A percentile compares a stretch with the other conserved stretches of the same genome.
Conservation (phyloP, 2,888 invertebrate species). For the Drosophila anomelani region DNA sequence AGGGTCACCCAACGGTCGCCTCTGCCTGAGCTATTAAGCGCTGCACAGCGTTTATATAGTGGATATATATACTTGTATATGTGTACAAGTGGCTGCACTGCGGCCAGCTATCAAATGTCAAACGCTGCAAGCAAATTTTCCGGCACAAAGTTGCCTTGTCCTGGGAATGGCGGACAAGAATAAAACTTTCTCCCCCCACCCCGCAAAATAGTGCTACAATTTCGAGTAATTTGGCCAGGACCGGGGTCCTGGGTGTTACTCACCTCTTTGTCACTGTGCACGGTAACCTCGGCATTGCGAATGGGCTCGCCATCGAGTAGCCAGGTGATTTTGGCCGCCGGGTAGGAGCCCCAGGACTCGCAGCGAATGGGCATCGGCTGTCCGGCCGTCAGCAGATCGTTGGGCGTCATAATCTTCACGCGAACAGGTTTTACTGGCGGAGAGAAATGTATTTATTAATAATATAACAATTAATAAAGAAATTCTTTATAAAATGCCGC, state of each 20-base stretch:
- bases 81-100: slow-evolving; percentile 36
- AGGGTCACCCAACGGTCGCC: slow-evolving; percentile 66
- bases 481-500: background rate
- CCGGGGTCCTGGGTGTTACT: slow-evolving; percentile 31
- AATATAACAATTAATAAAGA: background rate
- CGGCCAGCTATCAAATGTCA: slow-evolving; percentile 72
- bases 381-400: slow-evolving; percentile 90
- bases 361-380: slow-evolving; percentile 91
- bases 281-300: slow-evolving; percentile 87
- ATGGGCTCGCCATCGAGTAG: slow-evolving; percentile 89
- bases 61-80: slow-evolving; percentile 1
- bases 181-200: slow-evolving; percentile 24
- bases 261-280: slow-evolving; percentile 85
- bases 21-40: slow-evolving; percentile 37
- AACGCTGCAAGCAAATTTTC: slow-evolving; percentile 50
- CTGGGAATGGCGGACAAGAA: slow-evolving; percentile 32
- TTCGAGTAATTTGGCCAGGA: slow-evolving; percentile 13
- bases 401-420: slow-evolving; percentile 90
- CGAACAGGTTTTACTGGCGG: slow-evolving; percentile 90
- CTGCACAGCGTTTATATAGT: background rate
- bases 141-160: slow-evolving; percentile 52
- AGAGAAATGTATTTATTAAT: background rate
- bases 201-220: slow-evolving; percentile 22
- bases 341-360: slow-evolving; percentile 93
- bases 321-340: slow-evolving; percentile 93